These are phyloP conservation scores for Amblyopsis rosae DNA, from an alignment of 2,113 vertebrate genomes.

Conservation along the genomic window DNA sequence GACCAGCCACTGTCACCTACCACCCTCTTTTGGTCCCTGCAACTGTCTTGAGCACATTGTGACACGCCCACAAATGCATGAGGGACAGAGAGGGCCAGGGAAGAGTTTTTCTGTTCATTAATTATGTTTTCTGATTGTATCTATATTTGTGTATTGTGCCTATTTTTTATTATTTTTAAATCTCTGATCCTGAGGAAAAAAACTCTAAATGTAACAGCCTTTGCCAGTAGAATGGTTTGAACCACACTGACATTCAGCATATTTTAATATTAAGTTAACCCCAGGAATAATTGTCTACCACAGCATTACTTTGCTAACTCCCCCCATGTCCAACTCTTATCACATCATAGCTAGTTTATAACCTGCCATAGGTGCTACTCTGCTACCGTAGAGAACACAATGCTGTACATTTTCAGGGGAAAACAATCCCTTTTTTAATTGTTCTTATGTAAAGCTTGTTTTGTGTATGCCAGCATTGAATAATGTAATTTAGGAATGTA, in stretches of 20 bases:
- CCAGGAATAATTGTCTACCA: not conserved
- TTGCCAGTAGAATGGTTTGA: not conserved
- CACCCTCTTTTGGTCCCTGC: not conserved
- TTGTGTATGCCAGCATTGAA: constrained; percentile 68
- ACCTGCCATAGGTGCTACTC: constrained; percentile 82
- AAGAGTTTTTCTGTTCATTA: constrained; percentile 11
- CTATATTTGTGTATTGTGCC: constrained; percentile 43
- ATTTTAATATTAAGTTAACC: not conserved
- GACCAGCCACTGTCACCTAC: constrained; percentile 56
- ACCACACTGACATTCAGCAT: constrained; percentile 2
- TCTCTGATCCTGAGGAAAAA: constrained; percentile 6
- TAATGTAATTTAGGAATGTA: constrained; percentile 77
- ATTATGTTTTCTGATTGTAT: constrained; percentile 32
- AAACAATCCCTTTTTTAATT: constrained; percentile 44
- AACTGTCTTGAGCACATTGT: not conserved
- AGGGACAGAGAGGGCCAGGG: constrained; percentile 2
- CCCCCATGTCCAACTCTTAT: constrained; percentile 63
- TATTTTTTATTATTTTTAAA: not conserved
- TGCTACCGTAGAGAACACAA: constrained; percentile 63
- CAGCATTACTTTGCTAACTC: constrained; percentile 70
- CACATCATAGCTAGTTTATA: constrained; percentile 65
- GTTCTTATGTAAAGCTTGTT: constrained; percentile 51
- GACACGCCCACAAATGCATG: not conserved
- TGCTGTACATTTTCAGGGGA: constrained; percentile 60
- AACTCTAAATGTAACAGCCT: not conserved